These are phyloP conservation scores for Neodontobutis hainanensis DNA, from an alignment of 2,113 vertebrate genomes.

Conservation along the genomic window DNA sequence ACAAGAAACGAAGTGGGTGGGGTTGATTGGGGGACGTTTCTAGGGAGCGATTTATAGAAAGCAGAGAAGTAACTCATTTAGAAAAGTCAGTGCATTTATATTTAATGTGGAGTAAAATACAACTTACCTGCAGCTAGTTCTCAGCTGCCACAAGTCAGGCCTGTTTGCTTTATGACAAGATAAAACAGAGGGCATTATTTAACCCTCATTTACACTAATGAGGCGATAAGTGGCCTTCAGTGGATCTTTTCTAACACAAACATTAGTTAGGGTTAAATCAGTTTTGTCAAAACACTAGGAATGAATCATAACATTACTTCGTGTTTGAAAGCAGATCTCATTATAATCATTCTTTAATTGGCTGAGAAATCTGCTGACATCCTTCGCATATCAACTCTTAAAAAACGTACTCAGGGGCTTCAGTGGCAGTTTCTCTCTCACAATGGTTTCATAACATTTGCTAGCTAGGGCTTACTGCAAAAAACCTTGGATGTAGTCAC, in stretches of 20 bases:
- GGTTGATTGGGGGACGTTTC: neutral
- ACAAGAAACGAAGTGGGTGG: neutral
- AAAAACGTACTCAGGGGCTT: neutral
- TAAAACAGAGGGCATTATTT: neutral
- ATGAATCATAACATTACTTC: neutral
- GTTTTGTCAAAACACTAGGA: neutral
- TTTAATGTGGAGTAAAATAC: no score
- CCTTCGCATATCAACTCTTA: neutral
- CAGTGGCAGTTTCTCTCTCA: no score
- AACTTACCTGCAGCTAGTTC: no score
- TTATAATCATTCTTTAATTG: neutral
- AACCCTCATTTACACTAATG: neutral
- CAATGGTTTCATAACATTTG: no score
- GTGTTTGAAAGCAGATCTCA: neutral
- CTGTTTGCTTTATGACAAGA: no score
- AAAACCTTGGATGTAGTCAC: no score
- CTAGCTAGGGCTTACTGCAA: no score
- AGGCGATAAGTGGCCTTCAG: neutral
- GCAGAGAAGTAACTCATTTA: neutral
- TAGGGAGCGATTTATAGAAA: neutral
- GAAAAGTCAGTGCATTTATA: neutral
- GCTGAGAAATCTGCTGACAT: neutral
- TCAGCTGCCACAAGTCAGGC: no score
- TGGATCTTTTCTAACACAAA: conserved; percentile 3
- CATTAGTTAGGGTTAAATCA: neutral